Evolutionary conservation across 2,797 vertebrate species (phyloP).

Genomic region (Zonotrichia albicollis): DNA sequence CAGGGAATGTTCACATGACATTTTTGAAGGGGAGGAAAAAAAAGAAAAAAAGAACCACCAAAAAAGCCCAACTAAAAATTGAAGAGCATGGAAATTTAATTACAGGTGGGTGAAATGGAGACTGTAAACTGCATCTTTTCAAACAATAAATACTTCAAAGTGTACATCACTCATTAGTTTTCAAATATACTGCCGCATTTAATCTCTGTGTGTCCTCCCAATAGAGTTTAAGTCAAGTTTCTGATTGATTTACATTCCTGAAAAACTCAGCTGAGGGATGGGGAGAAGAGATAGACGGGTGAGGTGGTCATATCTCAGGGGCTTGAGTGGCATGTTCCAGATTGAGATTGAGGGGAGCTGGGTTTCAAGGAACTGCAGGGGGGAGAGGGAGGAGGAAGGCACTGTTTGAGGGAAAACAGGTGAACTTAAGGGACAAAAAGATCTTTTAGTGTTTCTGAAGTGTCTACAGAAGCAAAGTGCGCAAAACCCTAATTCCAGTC

Average conservation of each 20-base stretch:
- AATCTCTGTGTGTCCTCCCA: not conserved
- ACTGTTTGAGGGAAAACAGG: not conserved
- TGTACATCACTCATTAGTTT: not conserved
- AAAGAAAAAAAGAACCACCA: accelerated
- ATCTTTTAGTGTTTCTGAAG: not conserved
- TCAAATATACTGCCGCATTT: not conserved
- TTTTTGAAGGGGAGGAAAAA: not conserved
- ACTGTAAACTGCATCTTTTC: not conserved
- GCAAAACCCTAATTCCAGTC: not conserved
- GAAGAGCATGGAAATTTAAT: not conserved
- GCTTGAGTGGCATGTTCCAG: not conserved
- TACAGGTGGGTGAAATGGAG: not conserved
- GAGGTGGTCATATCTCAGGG: not conserved
- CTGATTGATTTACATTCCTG: accelerated
- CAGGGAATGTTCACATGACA: not conserved
- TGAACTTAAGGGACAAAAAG: not conserved
- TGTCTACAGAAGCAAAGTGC: not conserved
- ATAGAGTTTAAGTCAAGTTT: not conserved
- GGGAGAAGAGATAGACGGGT: not conserved
- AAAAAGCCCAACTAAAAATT: not conserved
- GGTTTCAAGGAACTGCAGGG: not conserved
- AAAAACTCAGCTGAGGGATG: not conserved
- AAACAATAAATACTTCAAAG: not conserved
- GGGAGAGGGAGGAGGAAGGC: not conserved
- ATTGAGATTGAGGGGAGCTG: not conserved